Base-by-base conservation (phyloP, 2,888 invertebrate genomes). In the Volucella inanis region DNA sequence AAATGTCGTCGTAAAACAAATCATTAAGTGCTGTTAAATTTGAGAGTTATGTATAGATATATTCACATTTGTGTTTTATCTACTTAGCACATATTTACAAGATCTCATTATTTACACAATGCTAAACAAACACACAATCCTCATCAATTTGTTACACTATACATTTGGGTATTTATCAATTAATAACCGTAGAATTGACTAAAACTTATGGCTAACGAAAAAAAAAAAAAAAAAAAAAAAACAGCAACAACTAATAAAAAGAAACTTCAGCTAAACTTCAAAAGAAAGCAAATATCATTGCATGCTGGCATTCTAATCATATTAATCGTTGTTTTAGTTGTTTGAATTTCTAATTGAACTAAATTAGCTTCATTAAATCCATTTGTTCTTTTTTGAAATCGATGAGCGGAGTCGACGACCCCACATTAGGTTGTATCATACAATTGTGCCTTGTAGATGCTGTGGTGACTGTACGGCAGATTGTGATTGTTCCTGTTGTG, bases 341-440 rank as follows among this genome's bases (percentile, higher is more conserved):
- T 87, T 79, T 68, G 52, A 59, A 71, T 82, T 70, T 84, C 50
- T 61, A 55, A 52, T 54, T 43, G 41, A 62, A 43, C 41, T 64
- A 75, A 15, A 59, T 65, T 59, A 79, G 88, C 88, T 87, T 87
- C 89, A 89, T 90, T 92, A 92, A 89, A 92, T 92, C 92, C 92
- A 92, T 88, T 92, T 92, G 87, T 92, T 94, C 92, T 94, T 96
- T 86, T 89, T 91, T 91, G 95, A 94, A 89, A 94, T 93, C 88
- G 95, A 95, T 92, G 96, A 95, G 93, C 96, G 95, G 92, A 95
- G 94, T 93, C 96, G 95, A 93, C 96, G 96, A 94, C 97, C 96
- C 96, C 97, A 96, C 96, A 97, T 96, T 87, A 96, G 95, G 94
- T 97, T 95, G 94, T 97, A 97, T 97, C 97, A 97, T 96, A 97